Conservation (phyloP, 2,888 invertebrate genomes). For the Sepioteuthis lessoniana region DNA sequence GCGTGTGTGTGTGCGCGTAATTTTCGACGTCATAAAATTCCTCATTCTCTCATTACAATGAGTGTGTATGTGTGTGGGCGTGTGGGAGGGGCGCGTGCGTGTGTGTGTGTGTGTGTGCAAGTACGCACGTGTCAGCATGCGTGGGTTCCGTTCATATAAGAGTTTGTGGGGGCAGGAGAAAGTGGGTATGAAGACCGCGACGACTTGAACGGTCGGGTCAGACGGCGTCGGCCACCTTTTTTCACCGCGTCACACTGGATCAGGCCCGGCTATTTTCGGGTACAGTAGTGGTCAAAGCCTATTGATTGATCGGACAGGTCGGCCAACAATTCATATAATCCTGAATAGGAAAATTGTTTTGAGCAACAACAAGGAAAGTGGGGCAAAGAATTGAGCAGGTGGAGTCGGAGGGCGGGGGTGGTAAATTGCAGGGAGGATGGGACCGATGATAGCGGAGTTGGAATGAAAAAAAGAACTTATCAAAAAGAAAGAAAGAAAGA, state of each 20-base stretch:
- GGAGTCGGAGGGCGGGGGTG: neutral
- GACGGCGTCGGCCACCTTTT: neutral
- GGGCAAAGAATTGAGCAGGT: neutral
- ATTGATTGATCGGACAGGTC: constrained; percentile 33
- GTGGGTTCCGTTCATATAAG: neutral
- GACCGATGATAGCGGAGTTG: neutral
- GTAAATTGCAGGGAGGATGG: neutral
- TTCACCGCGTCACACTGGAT: neutral
- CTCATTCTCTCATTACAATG: neutral
- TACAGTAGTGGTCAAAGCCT: neutral
- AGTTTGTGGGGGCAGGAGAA: neutral
- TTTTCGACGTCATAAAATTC: no score
- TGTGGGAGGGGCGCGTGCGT: neutral
- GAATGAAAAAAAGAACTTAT: neutral
- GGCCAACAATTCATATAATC: constrained; percentile 33
- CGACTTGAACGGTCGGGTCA: neutral
- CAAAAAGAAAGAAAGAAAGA: neutral
- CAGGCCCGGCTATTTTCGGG: neutral
- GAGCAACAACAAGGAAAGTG: neutral
- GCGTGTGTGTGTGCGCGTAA: neutral
- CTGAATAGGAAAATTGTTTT: constrained; percentile 33
- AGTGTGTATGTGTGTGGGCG: neutral
- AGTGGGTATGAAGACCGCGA: neutral
- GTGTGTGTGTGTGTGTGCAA: neutral
- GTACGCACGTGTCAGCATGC: neutral